These are phyloP conservation scores for Parnassius orleans DNA, from an alignment of 2,888 invertebrate species.

Conservation along the genomic window DNA sequence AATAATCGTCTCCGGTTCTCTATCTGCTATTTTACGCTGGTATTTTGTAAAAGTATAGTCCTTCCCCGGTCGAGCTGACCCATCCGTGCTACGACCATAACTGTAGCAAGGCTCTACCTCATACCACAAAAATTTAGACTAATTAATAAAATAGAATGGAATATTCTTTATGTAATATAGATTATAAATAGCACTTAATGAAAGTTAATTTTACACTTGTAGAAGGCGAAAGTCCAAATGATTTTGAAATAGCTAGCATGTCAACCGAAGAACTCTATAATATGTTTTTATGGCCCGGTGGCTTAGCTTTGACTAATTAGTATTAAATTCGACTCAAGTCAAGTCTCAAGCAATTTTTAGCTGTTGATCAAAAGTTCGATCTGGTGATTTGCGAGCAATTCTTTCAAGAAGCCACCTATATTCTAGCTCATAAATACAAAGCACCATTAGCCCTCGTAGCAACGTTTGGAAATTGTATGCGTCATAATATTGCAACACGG, in stretches of 20 bases:
- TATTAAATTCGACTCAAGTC: conserved; percentile 56
- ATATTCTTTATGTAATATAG: not conserved
- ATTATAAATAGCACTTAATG: not conserved
- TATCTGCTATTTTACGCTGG: too few relatives aligned
- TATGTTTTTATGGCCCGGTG: conserved; percentile 59
- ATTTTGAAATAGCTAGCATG: conserved; percentile 60
- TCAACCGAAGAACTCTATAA: conserved; percentile 61
- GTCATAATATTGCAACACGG: conserved; percentile 57
- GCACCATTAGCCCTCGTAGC: conserved; percentile 62
- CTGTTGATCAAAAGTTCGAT: conserved; percentile 61
- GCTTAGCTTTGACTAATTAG: conserved; percentile 58
- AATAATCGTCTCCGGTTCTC: too few relatives aligned
- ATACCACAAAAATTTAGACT: too few relatives aligned
- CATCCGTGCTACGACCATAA: too few relatives aligned
- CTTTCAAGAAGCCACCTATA: conserved; percentile 67
- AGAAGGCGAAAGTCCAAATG: conserved; percentile 62
- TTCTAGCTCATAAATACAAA: conserved; percentile 69
- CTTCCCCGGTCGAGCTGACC: too few relatives aligned
- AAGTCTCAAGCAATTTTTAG: conserved; percentile 52
- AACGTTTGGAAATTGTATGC: conserved; percentile 69
- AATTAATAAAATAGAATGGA: too few relatives aligned
- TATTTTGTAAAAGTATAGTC: too few relatives aligned
- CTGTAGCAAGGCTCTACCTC: too few relatives aligned
- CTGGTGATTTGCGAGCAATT: conserved; percentile 72
- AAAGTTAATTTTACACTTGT: conserved; percentile 25